Percentiles rank a stretch among this genome's conserved stretches.
These are phyloP conservation scores for Patella depressa DNA, from an alignment of 2,888 invertebrate genomes.

Conservation along the genomic window DNA sequence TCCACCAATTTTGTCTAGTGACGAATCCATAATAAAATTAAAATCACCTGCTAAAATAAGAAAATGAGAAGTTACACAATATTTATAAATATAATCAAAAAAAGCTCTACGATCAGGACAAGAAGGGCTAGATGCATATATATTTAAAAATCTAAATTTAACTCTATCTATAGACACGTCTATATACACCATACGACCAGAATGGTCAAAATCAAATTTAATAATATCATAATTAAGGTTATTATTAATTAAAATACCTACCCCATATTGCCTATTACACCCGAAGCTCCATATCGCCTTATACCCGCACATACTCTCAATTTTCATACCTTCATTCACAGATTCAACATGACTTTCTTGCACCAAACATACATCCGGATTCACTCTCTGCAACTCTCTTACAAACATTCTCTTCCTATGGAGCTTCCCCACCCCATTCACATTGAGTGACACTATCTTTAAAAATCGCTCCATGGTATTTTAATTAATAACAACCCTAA, in stretches of 20 bases:
- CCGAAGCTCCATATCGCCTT: neutral
- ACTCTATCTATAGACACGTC: neutral
- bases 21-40: conserved; percentile 29
- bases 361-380: no score
- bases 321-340: no score
- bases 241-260: no score
- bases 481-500: no score
- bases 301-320: no score
- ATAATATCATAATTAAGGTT: neutral
- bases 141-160: conserved; percentile 17
- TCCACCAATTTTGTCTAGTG: conserved; percentile 29
- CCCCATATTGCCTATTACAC: no score
- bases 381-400: no score
- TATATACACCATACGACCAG: conserved; percentile 16
- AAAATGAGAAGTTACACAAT: conserved; percentile 16
- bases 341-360: no score
- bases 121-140: conserved; percentile 23
- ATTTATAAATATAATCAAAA: conserved; percentile 19
- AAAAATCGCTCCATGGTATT: no score
- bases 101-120: conserved; percentile 23
- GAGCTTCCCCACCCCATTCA: no score
- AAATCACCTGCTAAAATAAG: conserved; percentile 30
- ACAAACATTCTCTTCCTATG: no score
- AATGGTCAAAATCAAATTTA: conserved; percentile 22
- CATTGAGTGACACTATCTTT: no score